Evolutionary conservation across 1,140 invertebrate genomes (phyloP).

Genomic region (Neodiprion lecontei): DNA sequence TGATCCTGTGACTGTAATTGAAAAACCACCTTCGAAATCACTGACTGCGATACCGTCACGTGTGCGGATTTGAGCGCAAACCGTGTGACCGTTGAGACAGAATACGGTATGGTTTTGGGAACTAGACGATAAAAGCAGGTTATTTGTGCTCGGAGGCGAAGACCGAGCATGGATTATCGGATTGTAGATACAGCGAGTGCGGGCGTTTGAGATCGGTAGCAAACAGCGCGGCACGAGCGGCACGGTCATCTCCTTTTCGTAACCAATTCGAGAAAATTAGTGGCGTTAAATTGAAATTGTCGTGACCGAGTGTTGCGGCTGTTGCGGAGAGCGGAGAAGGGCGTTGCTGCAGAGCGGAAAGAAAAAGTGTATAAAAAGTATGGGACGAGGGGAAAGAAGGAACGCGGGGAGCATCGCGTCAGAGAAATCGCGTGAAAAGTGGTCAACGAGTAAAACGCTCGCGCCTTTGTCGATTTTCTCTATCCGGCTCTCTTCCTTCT

Average conservation of each 20-base stretch:
- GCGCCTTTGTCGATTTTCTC: no score
- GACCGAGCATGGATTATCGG: neutral
- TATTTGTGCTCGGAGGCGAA: no score
- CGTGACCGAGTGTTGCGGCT: neutral
- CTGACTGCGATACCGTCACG: no score
- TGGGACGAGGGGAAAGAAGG: constrained; percentile 5
- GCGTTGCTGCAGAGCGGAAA: no score
- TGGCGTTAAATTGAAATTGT: constrained; percentile 2
- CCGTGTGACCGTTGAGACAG: no score
- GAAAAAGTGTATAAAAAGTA: neutral
- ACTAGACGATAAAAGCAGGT: no score
- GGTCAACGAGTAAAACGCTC: neutral
- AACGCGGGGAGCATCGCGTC: constrained; percentile 36
- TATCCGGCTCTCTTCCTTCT: no score
- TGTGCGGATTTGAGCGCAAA: no score
- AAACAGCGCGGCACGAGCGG: neutral
- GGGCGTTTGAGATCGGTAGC: neutral
- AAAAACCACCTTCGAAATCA: no score
- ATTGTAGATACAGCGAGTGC: neutral
- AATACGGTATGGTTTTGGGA: no score
- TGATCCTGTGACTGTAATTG: no score
- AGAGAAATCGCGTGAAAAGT: constrained; percentile 9
- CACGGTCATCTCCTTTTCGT: neutral
- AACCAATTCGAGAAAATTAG: neutral
- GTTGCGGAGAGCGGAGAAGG: constrained; percentile 21